Evolutionary conservation across 2,797 vertebrate species (phyloP).

Genomic region (Setipinna tenuifilis): DNA sequence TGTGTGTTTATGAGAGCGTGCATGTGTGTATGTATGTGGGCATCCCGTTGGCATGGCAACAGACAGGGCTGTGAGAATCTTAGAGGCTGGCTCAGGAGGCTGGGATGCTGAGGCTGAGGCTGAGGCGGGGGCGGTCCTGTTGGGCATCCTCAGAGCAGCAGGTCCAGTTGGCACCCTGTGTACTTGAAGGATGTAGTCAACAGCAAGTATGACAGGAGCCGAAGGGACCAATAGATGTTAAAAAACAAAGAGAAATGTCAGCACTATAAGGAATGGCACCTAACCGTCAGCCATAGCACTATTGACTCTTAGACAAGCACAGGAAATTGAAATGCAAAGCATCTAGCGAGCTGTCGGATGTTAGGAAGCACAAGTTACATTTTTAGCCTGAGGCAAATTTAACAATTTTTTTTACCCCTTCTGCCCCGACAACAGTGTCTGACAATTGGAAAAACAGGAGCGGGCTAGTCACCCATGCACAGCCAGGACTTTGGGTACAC

Average conservation of each 20-base stretch:
- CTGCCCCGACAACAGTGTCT: not conserved
- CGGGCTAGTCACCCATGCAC: not conserved
- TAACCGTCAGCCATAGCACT: not conserved
- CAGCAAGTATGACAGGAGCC: not conserved
- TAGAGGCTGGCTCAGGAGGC: not conserved
- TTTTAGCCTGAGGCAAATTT: not conserved
- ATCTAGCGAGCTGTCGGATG: too few species aligned
- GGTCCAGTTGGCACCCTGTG: not conserved
- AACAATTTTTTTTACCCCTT: not conserved
- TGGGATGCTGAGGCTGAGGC: not conserved
- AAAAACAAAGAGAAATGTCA: not conserved
- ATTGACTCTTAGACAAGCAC: not conserved
- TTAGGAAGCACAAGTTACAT: slow-evolving; percentile 12
- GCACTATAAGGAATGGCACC: not conserved
- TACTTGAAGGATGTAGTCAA: not conserved
- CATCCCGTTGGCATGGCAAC: not conserved
- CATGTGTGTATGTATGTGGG: not conserved
- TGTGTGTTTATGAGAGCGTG: not conserved
- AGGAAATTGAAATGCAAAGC: not conserved
- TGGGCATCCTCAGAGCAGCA: not conserved
- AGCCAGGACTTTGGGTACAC: not conserved
- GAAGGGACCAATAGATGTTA: not conserved
- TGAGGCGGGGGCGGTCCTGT: not conserved
- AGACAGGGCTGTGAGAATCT: slow-evolving; percentile 2
- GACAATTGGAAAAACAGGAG: not conserved